These are phyloP conservation scores for Lytechinus pictus DNA, from an alignment of 35 echinoderm and acorn worm species.

Conservation along the genomic window DNA sequence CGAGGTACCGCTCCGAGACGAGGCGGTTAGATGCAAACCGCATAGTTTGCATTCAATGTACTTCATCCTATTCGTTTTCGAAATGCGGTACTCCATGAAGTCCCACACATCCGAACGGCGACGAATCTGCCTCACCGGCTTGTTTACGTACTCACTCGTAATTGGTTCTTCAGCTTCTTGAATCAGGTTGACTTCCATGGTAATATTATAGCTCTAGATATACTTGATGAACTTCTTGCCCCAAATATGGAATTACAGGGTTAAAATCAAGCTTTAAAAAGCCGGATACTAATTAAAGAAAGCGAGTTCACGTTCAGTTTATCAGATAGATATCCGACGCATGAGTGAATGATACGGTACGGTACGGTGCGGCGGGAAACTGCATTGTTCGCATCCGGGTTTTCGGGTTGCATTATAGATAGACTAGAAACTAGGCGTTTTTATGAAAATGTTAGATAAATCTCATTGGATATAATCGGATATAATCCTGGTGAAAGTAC, in stretches of 20 bases:
- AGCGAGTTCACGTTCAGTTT: neutral
- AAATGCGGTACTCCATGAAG: neutral
- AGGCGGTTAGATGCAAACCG: conserved; percentile 37
- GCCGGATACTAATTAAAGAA: neutral
- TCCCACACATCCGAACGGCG: conserved; percentile 23
- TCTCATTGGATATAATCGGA: no score
- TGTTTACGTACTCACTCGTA: neutral
- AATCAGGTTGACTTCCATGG: neutral
- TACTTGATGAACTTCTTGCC: neutral
- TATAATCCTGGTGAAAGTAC: no score
- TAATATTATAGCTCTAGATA: neutral
- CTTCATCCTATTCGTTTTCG: neutral
- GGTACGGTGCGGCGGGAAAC: neutral
- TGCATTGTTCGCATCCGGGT: neutral
- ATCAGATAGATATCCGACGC: neutral
- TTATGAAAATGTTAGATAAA: neutral
- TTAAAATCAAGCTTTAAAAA: neutral
- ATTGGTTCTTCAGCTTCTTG: neutral
- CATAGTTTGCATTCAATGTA: neutral
- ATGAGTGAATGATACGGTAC: neutral
- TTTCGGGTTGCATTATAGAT: neutral
- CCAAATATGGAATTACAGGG: neutral
- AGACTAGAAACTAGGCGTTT: neutral
- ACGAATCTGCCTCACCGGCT: neutral
- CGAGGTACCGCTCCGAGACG: conserved; percentile 22